phyloP scores from a whole-genome alignment of 2,888 invertebrate species.

The Patella caerulea region DNA sequence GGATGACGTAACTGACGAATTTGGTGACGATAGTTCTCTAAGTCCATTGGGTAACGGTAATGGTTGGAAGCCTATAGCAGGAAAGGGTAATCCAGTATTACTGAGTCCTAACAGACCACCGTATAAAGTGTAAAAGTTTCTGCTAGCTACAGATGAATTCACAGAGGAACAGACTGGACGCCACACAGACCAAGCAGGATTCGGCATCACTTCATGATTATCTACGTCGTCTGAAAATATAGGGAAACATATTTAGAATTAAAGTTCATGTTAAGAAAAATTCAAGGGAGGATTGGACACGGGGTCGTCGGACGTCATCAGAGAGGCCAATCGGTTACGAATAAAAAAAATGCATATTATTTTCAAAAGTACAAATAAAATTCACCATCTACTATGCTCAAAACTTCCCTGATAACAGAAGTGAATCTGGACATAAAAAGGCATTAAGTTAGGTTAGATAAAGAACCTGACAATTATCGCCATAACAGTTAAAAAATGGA shows the following conservation, averaged over 20 bases:
- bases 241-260: neutral
- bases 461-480: too few species aligned
- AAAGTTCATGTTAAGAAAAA: too few species aligned
- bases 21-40: conserved; percentile 21
- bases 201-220: conserved; percentile 50
- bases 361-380: too few species aligned
- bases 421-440: too few species aligned
- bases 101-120: conserved; percentile 55
- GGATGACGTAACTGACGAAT: conserved; percentile 23
- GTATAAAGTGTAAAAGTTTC: conserved; percentile 55
- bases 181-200: conserved; percentile 55
- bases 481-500: too few species aligned
- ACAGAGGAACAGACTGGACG: conserved; percentile 54
- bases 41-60: conserved; percentile 19
- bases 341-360: too few species aligned
- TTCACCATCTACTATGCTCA: too few species aligned
- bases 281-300: too few species aligned
- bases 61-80: conserved; percentile 40
- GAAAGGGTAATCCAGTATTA: conserved; percentile 51
- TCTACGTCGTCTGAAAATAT: conserved; percentile 55
- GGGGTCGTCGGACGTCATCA: too few species aligned
- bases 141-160: conserved; percentile 43
- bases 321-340: too few species aligned
- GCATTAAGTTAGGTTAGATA: too few species aligned
- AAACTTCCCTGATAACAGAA: too few species aligned